phyloP scores from a whole-genome alignment of 2,797 vertebrate genomes.

The Lepus townsendii region DNA sequence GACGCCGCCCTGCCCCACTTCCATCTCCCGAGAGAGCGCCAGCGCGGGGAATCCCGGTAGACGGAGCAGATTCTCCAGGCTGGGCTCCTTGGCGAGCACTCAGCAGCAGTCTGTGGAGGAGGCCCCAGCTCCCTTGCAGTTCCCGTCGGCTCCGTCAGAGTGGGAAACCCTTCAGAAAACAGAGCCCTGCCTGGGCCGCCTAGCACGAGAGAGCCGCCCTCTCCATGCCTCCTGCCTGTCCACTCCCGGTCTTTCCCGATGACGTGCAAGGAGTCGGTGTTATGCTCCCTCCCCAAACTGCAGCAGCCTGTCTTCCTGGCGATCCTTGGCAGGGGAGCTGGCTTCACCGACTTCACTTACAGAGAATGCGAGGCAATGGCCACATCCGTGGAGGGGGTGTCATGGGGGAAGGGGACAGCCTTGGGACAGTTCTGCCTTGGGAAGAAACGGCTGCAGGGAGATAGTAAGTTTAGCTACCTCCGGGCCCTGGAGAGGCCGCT shows the following conservation, averaged over 20 bases:
- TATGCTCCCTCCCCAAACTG: not conserved
- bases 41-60: slow-evolving; percentile 75
- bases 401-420: rapidly evolving
- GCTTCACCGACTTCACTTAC: not conserved
- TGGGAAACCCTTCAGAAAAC: slow-evolving; percentile 4
- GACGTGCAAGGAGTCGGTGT: not conserved
- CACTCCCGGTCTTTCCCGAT: not conserved
- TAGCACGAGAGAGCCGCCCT: not conserved
- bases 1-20: slow-evolving; percentile 73
- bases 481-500: not conserved
- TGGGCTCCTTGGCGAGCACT: slow-evolving; percentile 72
- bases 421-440: rapidly evolving
- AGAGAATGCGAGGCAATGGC: not conserved
- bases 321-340: not conserved
- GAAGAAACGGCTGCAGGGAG: not conserved
- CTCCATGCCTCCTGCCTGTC: not conserved
- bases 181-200: slow-evolving; percentile 54
- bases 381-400: not conserved
- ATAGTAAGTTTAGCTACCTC: not conserved
- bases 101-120: slow-evolving; percentile 36
- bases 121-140: slow-evolving; percentile 48
- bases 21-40: slow-evolving; percentile 75
- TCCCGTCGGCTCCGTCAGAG: not conserved
- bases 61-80: slow-evolving; percentile 78
- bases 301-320: not conserved